phyloP scores from a whole-genome alignment of 2,888 invertebrate genomes.

The Lithophane socia region DNA sequence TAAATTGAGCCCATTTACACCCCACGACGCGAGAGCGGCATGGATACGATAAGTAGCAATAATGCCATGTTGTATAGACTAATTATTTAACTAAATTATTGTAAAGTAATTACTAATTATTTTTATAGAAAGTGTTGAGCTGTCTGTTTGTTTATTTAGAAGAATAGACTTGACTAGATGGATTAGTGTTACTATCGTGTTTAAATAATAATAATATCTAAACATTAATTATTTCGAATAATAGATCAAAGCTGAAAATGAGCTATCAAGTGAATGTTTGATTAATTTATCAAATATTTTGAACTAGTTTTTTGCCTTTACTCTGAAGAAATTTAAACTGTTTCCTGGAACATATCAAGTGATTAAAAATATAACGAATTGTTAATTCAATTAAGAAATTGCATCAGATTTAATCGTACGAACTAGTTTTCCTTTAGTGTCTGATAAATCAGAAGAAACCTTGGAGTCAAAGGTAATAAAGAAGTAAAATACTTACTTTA shows the following conservation, averaged over 20 bases:
- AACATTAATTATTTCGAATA: conserved; percentile 30
- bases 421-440: conserved; percentile 43
- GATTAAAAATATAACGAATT: neutral
- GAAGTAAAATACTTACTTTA: conserved; percentile 35
- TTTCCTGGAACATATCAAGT: neutral
- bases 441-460: conserved; percentile 38
- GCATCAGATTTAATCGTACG: conserved; percentile 19
- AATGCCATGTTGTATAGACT: conserved; percentile 65
- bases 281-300: conserved; percentile 13
- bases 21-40: conserved; percentile 77
- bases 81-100: too few relatives aligned
- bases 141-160: conserved; percentile 7
- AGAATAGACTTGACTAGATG: conserved; percentile 3
- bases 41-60: conserved; percentile 64
- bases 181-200: neutral
- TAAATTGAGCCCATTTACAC: conserved; percentile 83
- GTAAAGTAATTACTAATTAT: conserved; percentile 38
- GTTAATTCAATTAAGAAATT: conserved; percentile 18
- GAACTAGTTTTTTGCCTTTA: rapidly evolving
- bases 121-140: conserved; percentile 33
- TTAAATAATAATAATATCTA: neutral
- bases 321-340: neutral
- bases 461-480: conserved; percentile 40
- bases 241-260: conserved; percentile 1
- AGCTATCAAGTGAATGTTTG: conserved; percentile 1